Evolutionary conservation across 2,797 vertebrate genomes (phyloP).

Genomic region (Labeo calbasu): DNA sequence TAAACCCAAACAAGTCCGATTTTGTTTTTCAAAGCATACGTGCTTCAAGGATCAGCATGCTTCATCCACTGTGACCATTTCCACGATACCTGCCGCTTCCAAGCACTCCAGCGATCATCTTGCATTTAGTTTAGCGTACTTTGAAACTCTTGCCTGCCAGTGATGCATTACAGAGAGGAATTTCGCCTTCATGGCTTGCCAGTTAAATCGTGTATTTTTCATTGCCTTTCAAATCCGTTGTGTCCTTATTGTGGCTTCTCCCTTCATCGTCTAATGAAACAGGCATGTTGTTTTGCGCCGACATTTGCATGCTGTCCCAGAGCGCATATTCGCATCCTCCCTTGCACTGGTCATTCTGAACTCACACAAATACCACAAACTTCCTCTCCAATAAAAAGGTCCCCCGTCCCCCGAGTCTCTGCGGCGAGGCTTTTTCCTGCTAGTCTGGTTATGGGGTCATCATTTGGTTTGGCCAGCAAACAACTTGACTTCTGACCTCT

Average conservation of each 20-base stretch:
- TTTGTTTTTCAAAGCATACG: conserved; percentile 14
- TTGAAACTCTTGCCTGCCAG: neutral
- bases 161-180: conserved; percentile 15
- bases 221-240: conserved; percentile 36
- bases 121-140: conserved; percentile 10
- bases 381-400: conserved; percentile 51
- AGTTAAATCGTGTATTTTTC: conserved; percentile 37
- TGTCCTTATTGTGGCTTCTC: conserved; percentile 50
- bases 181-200: conserved; percentile 12
- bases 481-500: conserved; percentile 50
- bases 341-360: conserved; percentile 50
- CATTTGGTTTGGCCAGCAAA: conserved; percentile 50
- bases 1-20: conserved; percentile 23
- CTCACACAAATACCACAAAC: conserved; percentile 50
- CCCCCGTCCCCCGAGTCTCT: conserved; percentile 28
- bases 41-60: neutral
- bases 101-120: conserved; percentile 8
- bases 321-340: conserved; percentile 41
- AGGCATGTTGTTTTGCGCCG: conserved; percentile 54
- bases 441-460: conserved; percentile 52
- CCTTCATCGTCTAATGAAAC: conserved; percentile 55
- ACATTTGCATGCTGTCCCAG: conserved; percentile 44
- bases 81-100: conserved; percentile 19
- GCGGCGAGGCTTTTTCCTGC: conserved; percentile 48
- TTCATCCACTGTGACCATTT: conserved; percentile 12